These are phyloP conservation scores for Drosophila gaucha DNA, from an alignment of 2,888 invertebrate genomes.

Conservation along the genomic window DNA sequence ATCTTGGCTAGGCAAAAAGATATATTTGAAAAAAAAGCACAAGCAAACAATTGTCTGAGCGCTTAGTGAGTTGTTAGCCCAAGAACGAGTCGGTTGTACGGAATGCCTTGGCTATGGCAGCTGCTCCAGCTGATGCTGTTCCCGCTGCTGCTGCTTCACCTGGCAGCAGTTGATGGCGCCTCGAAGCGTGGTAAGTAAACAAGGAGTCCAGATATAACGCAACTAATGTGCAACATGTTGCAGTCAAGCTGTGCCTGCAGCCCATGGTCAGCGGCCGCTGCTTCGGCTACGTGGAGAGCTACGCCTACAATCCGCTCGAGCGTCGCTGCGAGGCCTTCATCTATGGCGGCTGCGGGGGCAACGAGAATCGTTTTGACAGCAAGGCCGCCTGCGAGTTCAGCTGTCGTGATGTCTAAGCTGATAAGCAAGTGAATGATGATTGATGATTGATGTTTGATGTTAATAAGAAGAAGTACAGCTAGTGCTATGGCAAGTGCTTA, in stretches of 20 bases:
- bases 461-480: constrained; percentile 38
- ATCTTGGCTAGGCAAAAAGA: constrained; percentile 52
- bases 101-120: constrained; percentile 50
- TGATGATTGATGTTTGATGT: constrained; percentile 5
- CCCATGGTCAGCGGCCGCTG: constrained; percentile 89
- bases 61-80: constrained; percentile 62
- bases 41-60: constrained; percentile 39
- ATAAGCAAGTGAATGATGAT: not conserved
- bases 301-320: constrained; percentile 89
- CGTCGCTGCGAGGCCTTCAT: constrained; percentile 90
- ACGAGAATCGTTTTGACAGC: constrained; percentile 90
- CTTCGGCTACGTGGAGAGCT: constrained; percentile 89
- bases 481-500: constrained; percentile 21
- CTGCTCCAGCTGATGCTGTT: constrained; percentile 14
- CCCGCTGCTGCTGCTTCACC: constrained; percentile 22
- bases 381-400: constrained; percentile 87
- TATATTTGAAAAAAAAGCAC: constrained; percentile 31
- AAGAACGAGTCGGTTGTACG: constrained; percentile 66
- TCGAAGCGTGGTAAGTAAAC: constrained; percentile 62
- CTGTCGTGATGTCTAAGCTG: constrained; percentile 83
- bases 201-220: too few species aligned
- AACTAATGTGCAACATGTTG: not conserved
- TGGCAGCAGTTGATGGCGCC: constrained; percentile 42
- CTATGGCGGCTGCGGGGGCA: constrained; percentile 91
- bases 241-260: constrained; percentile 88